Conservation (phyloP, 2,888 invertebrate genomes). For the Trissolcus japonicus region DNA sequence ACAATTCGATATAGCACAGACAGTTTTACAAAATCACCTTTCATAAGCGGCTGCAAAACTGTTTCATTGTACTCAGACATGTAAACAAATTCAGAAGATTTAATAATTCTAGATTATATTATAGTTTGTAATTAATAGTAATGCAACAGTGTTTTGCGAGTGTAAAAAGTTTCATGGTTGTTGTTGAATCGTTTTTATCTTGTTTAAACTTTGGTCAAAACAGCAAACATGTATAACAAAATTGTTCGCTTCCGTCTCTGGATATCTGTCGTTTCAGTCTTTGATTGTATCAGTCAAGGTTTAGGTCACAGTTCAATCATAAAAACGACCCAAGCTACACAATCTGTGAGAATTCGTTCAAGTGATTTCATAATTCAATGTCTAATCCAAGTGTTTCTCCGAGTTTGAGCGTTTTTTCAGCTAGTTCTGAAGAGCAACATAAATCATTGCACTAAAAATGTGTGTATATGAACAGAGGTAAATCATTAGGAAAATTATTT, state of each 20-base stretch:
- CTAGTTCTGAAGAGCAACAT: no score
- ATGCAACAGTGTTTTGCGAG: conserved; percentile 27
- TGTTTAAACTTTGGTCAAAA: neutral
- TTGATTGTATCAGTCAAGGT: neutral
- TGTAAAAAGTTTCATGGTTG: conserved; percentile 17
- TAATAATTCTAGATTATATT: conserved; percentile 34
- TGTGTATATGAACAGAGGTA: no score
- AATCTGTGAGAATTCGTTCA: conserved; percentile 17
- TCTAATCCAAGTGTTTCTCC: conserved; percentile 10
- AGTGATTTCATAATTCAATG: conserved; percentile 43
- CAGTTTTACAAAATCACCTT: conserved; percentile 55
- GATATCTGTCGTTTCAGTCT: conserved; percentile 6
- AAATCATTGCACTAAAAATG: conserved; percentile 3
- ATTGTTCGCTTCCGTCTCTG: conserved; percentile 9
- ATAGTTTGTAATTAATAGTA: neutral
- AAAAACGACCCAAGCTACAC: conserved; percentile 21
- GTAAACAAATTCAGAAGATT: conserved; percentile 59
- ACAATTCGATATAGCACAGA: conserved; percentile 27
- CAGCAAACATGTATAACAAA: neutral
- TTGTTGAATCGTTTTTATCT: conserved; percentile 24
- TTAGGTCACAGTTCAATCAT: conserved; percentile 5
- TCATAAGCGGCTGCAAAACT: conserved; percentile 53
- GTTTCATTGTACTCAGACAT: conserved; percentile 59
- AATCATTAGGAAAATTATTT: no score
- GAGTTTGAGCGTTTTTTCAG: no score